Evolutionary conservation across 2,888 invertebrate genomes (phyloP).

Genomic region (Enchytraeus crypticus): DNA sequence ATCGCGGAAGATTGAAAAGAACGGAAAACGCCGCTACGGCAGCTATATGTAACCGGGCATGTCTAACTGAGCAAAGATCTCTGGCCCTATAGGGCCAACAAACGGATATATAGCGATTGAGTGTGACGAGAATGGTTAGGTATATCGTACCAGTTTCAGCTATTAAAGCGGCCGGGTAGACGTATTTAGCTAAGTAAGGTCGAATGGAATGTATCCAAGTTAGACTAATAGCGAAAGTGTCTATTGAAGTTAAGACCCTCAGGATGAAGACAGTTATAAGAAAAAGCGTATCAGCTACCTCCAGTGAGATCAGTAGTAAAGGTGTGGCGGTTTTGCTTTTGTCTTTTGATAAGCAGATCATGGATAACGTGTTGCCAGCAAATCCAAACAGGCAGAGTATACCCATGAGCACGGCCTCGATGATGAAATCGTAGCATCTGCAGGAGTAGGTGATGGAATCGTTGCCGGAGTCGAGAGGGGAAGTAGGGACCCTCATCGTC

Average conservation of each 20-base stretch:
- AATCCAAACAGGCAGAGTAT: constrained; percentile 25
- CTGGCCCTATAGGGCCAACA: constrained; percentile 27
- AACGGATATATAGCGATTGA: constrained; percentile 27
- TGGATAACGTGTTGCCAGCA: constrained; percentile 27
- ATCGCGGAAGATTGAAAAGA: constrained; percentile 27
- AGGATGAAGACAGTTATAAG: constrained; percentile 24
- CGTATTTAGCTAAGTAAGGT: constrained; percentile 27
- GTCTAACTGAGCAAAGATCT: constrained; percentile 24
- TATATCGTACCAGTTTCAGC: constrained; percentile 28
- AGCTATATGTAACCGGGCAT: constrained; percentile 24
- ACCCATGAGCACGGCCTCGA: constrained; percentile 28
- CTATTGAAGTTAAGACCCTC: constrained; percentile 23
- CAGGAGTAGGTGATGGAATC: background rate
- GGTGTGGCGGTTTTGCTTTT: constrained; percentile 29
- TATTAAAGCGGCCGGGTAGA: constrained; percentile 25
- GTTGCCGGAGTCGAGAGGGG: no score
- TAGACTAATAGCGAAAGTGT: constrained; percentile 22
- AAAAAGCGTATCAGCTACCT: constrained; percentile 27
- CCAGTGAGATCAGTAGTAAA: constrained; percentile 27
- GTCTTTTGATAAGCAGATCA: constrained; percentile 24
- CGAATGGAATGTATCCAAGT: no score
- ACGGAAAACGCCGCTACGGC: constrained; percentile 22
- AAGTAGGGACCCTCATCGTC: no score
- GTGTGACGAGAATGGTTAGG: constrained; percentile 28
- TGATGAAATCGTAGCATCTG: constrained; percentile 25